These are phyloP conservation scores for Acholoe squamosa DNA, from an alignment of 2,888 invertebrate genomes.

Conservation along the genomic window DNA sequence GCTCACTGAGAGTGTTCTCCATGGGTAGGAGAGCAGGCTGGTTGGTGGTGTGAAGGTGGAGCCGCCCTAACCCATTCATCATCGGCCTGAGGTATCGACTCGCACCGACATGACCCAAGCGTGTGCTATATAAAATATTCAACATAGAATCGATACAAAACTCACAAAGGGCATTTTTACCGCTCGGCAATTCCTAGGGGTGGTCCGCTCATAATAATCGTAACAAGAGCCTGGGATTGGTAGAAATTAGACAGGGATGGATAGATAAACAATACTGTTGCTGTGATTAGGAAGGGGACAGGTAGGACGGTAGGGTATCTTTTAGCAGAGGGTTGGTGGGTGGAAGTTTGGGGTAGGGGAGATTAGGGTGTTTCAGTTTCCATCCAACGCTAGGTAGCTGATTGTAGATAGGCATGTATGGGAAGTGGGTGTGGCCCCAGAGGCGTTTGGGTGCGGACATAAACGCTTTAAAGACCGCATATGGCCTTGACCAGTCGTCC, in stretches of 20 bases:
- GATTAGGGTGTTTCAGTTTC: constrained; percentile 8
- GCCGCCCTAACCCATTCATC: constrained; percentile 22
- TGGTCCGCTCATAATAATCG: neutral
- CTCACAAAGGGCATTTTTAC: constrained; percentile 56
- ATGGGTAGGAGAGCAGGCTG: neutral
- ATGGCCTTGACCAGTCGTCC: no score
- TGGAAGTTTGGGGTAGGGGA: neutral
- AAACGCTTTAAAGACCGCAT: no score
- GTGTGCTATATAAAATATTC: constrained; percentile 53
- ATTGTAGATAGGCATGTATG: neutral
- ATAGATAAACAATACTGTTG: no score
- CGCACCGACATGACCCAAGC: constrained; percentile 48
- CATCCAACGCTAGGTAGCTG: neutral
- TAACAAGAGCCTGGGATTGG: neutral
- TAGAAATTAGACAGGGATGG: neutral
- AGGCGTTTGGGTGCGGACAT: no score
- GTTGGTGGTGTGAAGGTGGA: constrained; percentile 14
- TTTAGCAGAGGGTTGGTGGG: neutral
- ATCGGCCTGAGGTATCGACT: constrained; percentile 34
- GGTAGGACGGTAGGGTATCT: neutral
- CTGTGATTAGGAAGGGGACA: no score
- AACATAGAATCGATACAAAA: constrained; percentile 51
- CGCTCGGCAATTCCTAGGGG: constrained; percentile 15
- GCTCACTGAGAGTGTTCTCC: neutral
- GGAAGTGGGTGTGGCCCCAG: neutral